These are phyloP conservation scores for Julus scandinavius DNA, from an alignment of 2,888 invertebrate genomes.

Conservation along the genomic window DNA sequence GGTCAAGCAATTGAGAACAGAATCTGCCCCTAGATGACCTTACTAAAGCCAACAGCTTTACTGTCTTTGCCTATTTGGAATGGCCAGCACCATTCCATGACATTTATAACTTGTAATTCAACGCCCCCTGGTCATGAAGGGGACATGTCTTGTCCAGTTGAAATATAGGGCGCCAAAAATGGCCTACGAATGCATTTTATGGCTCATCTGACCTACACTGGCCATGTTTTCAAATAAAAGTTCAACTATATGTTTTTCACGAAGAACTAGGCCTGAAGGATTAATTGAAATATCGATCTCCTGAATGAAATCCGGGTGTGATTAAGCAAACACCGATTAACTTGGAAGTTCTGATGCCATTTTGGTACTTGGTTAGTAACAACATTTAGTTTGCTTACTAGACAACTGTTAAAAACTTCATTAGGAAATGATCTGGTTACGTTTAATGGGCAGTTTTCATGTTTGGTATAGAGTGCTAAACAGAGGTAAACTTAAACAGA, in stretches of 20 bases:
- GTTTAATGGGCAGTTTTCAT: not conserved
- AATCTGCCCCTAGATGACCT: not conserved
- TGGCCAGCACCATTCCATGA: not conserved
- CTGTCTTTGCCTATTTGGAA: not conserved
- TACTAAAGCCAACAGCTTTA: not conserved
- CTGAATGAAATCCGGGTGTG: not conserved
- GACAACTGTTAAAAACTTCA: too few relatives aligned
- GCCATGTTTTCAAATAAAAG: conserved; percentile 1
- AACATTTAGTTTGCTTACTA: too few relatives aligned
- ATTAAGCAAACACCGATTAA: too few relatives aligned
- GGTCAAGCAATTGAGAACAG: not conserved
- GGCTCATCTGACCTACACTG: not conserved
- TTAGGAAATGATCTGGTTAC: too few relatives aligned
- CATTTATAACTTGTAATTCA: not conserved
- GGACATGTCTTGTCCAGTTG: not conserved
- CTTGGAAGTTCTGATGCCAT: too few relatives aligned
- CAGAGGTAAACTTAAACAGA: not conserved
- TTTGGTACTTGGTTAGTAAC: too few relatives aligned
- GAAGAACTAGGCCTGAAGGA: not conserved
- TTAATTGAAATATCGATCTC: conserved; percentile 20
- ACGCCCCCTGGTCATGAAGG: not conserved
- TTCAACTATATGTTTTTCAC: not conserved
- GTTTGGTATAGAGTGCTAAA: not conserved
- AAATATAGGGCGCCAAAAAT: conserved; percentile 28
- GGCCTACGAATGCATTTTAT: not conserved